These are phyloP conservation scores for Eufriesea mexicana DNA, from an alignment of 1,140 invertebrate genomes.

Conservation along the genomic window DNA sequence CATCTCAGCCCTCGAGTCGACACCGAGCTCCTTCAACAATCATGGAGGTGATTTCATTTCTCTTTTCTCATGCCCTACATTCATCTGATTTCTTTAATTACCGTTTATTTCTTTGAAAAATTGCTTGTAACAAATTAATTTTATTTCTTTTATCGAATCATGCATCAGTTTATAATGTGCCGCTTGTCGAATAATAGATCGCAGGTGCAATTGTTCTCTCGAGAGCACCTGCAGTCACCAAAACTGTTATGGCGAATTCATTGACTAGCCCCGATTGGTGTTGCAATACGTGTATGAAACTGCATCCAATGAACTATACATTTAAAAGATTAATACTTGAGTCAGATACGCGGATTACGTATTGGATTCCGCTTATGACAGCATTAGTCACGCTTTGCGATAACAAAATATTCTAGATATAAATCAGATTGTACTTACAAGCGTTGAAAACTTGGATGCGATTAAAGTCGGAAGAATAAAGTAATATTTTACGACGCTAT, in stretches of 20 bases:
- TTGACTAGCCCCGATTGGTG: constrained; percentile 36
- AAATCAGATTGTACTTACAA: constrained; percentile 37
- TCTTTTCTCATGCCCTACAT: constrained; percentile 59
- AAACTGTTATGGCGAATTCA: constrained; percentile 67
- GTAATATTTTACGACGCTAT: constrained; percentile 34
- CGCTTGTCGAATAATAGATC: neutral
- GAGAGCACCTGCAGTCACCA: constrained; percentile 65
- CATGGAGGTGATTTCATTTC: constrained; percentile 79
- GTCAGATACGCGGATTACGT: neutral
- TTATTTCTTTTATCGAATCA: neutral
- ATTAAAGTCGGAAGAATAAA: constrained; percentile 40
- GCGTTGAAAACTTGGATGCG: neutral
- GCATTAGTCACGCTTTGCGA: constrained; percentile 53
- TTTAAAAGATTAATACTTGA: neutral
- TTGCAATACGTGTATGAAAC: constrained; percentile 12
- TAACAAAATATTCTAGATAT: constrained; percentile 49
- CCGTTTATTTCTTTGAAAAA: neutral
- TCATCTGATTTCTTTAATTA: neutral
- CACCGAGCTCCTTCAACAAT: constrained; percentile 79
- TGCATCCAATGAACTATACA: neutral
- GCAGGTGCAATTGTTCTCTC: constrained; percentile 55
- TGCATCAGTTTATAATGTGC: neutral
- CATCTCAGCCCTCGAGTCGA: constrained; percentile 68
- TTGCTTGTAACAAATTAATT: neutral
- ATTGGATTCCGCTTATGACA: constrained; percentile 28